Evolutionary conservation across 92 coral and sea anemone species (phyloP).

Genomic region (Muricea muricata): DNA sequence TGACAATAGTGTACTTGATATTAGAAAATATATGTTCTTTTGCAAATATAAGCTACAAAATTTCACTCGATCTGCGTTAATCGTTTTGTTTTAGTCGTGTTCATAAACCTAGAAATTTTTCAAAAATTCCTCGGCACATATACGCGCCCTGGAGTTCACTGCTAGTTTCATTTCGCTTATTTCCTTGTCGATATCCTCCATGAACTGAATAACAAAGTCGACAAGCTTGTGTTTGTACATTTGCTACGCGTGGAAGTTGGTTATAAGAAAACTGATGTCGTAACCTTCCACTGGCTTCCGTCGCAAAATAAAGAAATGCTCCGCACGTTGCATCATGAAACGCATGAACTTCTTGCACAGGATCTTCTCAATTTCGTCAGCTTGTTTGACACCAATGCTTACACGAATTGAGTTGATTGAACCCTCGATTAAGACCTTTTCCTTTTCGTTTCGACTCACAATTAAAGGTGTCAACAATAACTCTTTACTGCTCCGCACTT

Average conservation of each 20-base stretch:
- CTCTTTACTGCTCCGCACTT: constrained; percentile 95
- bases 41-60: constrained; percentile 1
- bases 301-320: constrained; percentile 92
- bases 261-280: constrained; percentile 99
- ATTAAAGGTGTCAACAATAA: constrained; percentile 87
- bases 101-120: constrained; percentile 80
- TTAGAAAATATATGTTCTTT: not conserved
- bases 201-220: constrained; percentile 97
- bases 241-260: constrained; percentile 99
- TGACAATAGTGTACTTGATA: constrained; percentile 5
- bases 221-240: constrained; percentile 99
- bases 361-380: constrained; percentile 99
- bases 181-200: constrained; percentile 99
- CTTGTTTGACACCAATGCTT: constrained; percentile 99
- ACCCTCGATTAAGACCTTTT: constrained; percentile 96
- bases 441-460: constrained; percentile 96
- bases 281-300: constrained; percentile 98
- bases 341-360: constrained; percentile 99
- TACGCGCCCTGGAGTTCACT: constrained; percentile 98
- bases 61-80: not conserved
- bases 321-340: constrained; percentile 99
- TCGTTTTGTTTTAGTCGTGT: not conserved
- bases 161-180: constrained; percentile 99
- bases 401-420: constrained; percentile 93
- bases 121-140: constrained; percentile 98